Evolutionary conservation across 2,113 vertebrate species (phyloP).

Genomic region (Hypocryptadius cinnamomeus): DNA sequence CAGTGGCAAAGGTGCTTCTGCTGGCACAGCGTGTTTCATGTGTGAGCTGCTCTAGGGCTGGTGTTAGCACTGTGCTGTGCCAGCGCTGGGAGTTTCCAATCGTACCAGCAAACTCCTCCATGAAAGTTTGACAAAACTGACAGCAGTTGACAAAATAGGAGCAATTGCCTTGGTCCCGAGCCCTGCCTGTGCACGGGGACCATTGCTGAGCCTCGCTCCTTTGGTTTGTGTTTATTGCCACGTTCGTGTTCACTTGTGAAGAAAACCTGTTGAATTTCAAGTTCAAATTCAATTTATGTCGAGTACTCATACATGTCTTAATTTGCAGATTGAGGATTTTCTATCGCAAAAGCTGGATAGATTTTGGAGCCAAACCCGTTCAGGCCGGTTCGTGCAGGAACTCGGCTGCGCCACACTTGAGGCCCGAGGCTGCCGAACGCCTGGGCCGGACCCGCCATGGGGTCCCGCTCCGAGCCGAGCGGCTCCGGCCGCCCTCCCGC

Average conservation of each 20-base stretch:
- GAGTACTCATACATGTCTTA: no score
- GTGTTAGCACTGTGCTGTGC: accelerated
- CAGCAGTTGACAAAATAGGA: neutral
- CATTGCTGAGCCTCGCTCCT: neutral
- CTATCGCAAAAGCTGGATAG: accelerated
- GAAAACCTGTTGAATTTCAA: neutral
- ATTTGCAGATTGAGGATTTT: accelerated
- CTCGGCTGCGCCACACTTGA: accelerated
- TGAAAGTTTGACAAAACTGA: neutral
- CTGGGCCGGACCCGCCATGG: neutral
- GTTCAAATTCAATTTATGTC: no score
- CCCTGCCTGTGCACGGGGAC: neutral
- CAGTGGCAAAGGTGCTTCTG: neutral
- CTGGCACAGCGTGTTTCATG: accelerated
- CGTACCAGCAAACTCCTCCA: neutral
- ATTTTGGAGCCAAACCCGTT: neutral
- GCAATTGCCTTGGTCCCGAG: neutral
- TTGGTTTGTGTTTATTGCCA: neutral
- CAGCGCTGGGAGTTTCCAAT: neutral
- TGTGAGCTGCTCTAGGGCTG: neutral
- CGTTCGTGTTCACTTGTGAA: neutral
- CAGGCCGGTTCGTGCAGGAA: no score
- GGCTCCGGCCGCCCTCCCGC: neutral
- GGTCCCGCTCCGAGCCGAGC: neutral
- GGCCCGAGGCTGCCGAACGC: neutral